Conservation (phyloP, 1,140 invertebrate genomes). For the Drosophila burlai region DNA sequence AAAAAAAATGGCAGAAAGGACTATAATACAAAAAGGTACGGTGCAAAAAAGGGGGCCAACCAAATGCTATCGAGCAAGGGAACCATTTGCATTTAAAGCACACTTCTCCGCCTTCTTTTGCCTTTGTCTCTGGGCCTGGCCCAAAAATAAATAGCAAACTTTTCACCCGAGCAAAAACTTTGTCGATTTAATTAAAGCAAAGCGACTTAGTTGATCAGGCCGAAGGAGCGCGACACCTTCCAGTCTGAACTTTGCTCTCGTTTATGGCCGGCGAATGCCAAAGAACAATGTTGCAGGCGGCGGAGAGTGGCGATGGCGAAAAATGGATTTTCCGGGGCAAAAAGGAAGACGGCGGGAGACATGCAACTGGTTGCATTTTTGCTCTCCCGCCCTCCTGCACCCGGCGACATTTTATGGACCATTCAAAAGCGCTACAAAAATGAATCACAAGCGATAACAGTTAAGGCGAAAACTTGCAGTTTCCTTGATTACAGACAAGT, state of each 20-base stretch:
- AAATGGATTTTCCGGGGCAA: neutral
- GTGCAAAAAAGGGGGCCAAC: conserved; percentile 55
- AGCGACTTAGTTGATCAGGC: conserved; percentile 33
- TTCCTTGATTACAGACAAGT: conserved; percentile 67
- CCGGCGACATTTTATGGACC: conserved; percentile 61
- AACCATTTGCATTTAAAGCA: conserved; percentile 72
- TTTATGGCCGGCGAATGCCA: conserved; percentile 28
- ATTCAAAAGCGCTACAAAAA: conserved; percentile 63
- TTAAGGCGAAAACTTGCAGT: conserved; percentile 59
- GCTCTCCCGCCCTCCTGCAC: conserved; percentile 36
- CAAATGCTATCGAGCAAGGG: conserved; percentile 51
- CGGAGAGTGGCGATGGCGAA: too few species aligned
- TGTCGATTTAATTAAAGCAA: conserved; percentile 73
- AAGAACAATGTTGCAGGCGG: conserved; percentile 29
- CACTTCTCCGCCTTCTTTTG: conserved; percentile 8
- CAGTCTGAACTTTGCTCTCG: conserved; percentile 42
- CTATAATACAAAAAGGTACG: conserved; percentile 25
- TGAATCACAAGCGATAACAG: conserved; percentile 73
- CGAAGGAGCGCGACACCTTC: conserved; percentile 24
- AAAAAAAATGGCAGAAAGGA: conserved; percentile 17
- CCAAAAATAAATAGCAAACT: conserved; percentile 47
- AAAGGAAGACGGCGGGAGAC: neutral
- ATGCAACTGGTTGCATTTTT: conserved; percentile 72
- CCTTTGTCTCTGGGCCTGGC: conserved; percentile 12
- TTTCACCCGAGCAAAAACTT: conserved; percentile 56